Evolutionary conservation across 2,888 invertebrate genomes (phyloP).

Genomic region (Rhyacophila evoluta): DNA sequence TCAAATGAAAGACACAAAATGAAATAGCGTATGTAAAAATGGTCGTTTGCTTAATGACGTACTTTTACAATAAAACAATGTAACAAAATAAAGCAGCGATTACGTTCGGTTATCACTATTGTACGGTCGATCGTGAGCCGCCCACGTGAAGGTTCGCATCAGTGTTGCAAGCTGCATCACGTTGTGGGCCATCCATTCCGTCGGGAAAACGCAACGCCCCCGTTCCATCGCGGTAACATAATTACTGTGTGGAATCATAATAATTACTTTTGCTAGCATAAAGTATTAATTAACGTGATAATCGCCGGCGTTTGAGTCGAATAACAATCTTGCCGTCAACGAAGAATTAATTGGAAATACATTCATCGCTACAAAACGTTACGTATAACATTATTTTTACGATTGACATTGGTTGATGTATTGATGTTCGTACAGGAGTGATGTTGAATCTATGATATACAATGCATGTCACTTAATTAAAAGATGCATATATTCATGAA

Average conservation of each 20-base stretch:
- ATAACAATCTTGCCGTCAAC: not conserved
- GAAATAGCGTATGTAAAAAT: not conserved
- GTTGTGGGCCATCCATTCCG: not conserved
- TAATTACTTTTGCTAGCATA: not conserved
- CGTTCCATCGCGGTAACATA: not conserved
- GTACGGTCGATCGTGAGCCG: not conserved
- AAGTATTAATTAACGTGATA: not conserved
- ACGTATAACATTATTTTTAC: no score
- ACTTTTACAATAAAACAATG: not conserved
- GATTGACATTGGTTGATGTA: no score
- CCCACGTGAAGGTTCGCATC: not conserved
- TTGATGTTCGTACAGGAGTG: no score
- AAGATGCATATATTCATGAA: no score
- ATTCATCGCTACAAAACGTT: not conserved
- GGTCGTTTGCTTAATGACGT: not conserved
- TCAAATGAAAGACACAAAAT: no score
- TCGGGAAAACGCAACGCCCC: not conserved
- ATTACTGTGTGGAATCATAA: not conserved
- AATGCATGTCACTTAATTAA: no score
- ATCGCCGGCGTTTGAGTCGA: not conserved
- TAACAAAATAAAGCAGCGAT: not conserved
- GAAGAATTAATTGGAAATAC: not conserved
- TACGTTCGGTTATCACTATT: not conserved
- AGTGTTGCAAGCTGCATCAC: not conserved
- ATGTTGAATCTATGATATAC: no score